These are phyloP conservation scores for Anarsia innoxiella DNA, from an alignment of 2,888 invertebrate species.

Conservation along the genomic window DNA sequence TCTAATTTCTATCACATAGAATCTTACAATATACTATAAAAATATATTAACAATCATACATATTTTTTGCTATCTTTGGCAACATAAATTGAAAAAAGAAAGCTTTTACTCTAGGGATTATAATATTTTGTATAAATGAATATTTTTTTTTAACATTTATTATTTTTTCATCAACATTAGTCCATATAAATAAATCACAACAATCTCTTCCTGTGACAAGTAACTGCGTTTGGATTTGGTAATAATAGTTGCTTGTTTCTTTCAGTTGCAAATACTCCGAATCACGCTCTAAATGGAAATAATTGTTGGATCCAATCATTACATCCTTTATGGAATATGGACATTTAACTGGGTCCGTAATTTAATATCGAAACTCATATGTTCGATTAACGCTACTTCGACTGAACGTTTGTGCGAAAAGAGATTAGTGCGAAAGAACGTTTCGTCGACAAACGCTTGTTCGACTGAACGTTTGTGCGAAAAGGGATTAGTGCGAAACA, in stretches of 20 bases:
- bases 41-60: neutral
- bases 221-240: slow-evolving; percentile 7
- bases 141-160: neutral
- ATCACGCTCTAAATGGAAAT: neutral
- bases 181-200: neutral
- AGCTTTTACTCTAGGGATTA: neutral
- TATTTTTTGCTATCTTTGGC: neutral
- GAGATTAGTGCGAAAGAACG: too few species aligned
- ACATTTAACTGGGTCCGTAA: too few species aligned
- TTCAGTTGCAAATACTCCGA: neutral
- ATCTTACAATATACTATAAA: too few species aligned
- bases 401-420: too few species aligned
- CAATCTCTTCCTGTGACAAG: neutral
- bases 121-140: neutral
- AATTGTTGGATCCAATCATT: neutral
- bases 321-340: neutral
- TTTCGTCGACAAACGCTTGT: too few species aligned
- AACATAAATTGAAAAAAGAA: neutral
- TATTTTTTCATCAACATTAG: neutral
- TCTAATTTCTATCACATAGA: too few species aligned
- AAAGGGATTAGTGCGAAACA: too few species aligned
- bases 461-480: too few species aligned
- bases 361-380: too few species aligned
- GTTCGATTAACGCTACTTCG: too few species aligned
- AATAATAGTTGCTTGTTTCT: neutral